Evolutionary conservation across 30 jellyfish, hydroid and myxozoan genomes (phyloP), one percentile per base, ranked within the genome.

Genomic region (Sanderia malayensis): DNA sequence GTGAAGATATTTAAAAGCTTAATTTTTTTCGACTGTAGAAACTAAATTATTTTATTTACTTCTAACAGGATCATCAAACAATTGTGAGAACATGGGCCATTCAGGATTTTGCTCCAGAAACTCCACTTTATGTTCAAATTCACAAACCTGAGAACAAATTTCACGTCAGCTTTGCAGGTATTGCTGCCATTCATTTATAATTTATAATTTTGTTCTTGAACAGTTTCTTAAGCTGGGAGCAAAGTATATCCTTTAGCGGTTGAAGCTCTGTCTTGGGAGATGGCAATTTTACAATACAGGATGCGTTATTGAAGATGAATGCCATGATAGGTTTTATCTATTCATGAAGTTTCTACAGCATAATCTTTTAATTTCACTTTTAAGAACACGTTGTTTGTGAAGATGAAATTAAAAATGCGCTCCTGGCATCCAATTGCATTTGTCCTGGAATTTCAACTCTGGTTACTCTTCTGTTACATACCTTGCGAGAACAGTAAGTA

Each of bases 401-500:
- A 71, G 86, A 82, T 27, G 94, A 82, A 52, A 53, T 82, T 2
- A 82, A 82, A 67, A 67, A 82, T 61, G 94, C 94, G 18, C 31
- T 82, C 30, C 60, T 82, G 59, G 94, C 94, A 3, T 64, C 82
- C 37, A 82, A 82, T 23, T 82, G 94, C 63, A 46, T 82, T 37
- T 82, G 94, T 45, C 94, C 94, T 46, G 94, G 94, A 21, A 70
- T 82, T 21, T 82, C 94, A 70, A 82, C 94, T 0, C 28, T 82
- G 82, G 94, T 82, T 11, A 82, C 94, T 13, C 80, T 82, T 37
- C 71, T 82, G 2, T 33, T 82, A 11, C 94, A 82, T 67, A 82
- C 94, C 41, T 61, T 82, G 18, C 86, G 94, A 15, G 94, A 82
- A 46, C 94, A 82, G 94, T 82, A 70, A 44, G 94, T 62, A 25